phyloP scores from a whole-genome alignment of 2,113 vertebrate genomes.

The Pseudolaguvia tuberculata region DNA sequence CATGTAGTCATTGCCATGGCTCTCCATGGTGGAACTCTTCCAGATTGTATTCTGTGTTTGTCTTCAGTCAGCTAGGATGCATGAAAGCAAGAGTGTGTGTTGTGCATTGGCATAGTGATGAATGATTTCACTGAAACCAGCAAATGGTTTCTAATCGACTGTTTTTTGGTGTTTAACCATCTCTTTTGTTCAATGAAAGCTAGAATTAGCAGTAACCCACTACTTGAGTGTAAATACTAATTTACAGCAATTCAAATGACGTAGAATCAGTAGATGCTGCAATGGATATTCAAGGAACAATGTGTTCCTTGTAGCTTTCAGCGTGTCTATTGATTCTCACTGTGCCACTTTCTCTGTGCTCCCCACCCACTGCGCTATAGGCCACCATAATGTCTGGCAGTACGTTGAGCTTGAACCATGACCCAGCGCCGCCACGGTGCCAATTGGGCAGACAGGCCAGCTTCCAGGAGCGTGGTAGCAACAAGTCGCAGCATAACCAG shows the following conservation, averaged over 20 bases:
- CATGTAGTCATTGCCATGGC: constrained; percentile 31
- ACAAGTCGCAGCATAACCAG: constrained; percentile 81
- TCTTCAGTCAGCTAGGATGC: constrained; percentile 32
- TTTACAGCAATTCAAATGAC: background rate
- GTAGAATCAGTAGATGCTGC: constrained; percentile 13
- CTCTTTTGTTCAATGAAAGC: constrained; percentile 15
- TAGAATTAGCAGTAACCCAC: constrained; percentile 4
- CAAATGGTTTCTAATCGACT: background rate
- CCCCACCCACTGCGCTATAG: constrained; percentile 58
- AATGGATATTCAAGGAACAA: constrained; percentile 3
- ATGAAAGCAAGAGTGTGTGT: constrained; percentile 43
- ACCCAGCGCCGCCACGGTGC: constrained; percentile 75
- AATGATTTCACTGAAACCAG: constrained; percentile 22
- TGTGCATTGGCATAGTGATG: constrained; percentile 38
- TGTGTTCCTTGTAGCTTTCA: constrained; percentile 10
- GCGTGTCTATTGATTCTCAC: background rate
- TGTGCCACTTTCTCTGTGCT: constrained; percentile 18
- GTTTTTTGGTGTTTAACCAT: constrained; percentile 1
- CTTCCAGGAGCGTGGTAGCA: constrained; percentile 90
- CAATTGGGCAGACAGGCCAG: constrained; percentile 92
- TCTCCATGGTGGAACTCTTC: constrained; percentile 37
- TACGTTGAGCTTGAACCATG: constrained; percentile 90
- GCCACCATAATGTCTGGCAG: constrained; percentile 99
- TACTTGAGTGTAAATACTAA: constrained; percentile 1
- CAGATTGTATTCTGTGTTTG: constrained; percentile 19